Evolutionary conservation across 2,888 invertebrate species (phyloP), one percentile per base, ranked within the genome.

Genomic region (Ferrisia virgata): DNA sequence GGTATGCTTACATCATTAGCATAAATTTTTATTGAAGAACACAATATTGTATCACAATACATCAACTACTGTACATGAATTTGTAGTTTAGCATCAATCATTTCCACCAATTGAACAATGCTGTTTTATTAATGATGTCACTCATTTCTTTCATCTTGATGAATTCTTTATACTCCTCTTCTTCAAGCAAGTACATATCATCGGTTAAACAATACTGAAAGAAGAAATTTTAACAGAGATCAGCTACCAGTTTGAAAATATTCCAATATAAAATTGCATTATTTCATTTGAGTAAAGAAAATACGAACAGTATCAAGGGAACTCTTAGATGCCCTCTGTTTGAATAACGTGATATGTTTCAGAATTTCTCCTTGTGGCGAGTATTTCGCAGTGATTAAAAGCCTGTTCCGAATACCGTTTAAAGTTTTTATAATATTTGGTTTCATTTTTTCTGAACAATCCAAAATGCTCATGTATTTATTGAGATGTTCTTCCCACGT

Each of bases 91-190:
- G n/a, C n/a, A n/a, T n/a, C 39, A n/a, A 72, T 53, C 25, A 81
- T 58, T 28, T 22, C 69, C 82, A 64, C 85, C 85, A 85, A 39
- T 33, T 76, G 47, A 84, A 85, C n/a, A 81, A 22, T 3, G 84
- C 82, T 9, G 25, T 80, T 39, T 84, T 58, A 22, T 85, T 85
- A 2, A 85, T 84, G 9, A 84, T 31, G 13, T 36, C 18, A 15
- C 40, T 79, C 9, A 84, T 40, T 69, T 64, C 79, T 3, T 81
- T 79, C 22, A 47, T 81, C 25, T 39, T 40, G 22, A 85, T 76
- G 13, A 84, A 78, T n/a, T 79, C 79, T 36, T 58, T 53, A 13
- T 82, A 84, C 28, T 53, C 81, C 11, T 72, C 58, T 43, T 85
- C 84, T 53, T 81, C 81, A 22, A 85, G n/a, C 31, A 76, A 39